Evolutionary conservation across 2,888 invertebrate genomes (phyloP), one percentile per base, ranked within the genome.

Genomic region (Polymixis lichenea): DNA sequence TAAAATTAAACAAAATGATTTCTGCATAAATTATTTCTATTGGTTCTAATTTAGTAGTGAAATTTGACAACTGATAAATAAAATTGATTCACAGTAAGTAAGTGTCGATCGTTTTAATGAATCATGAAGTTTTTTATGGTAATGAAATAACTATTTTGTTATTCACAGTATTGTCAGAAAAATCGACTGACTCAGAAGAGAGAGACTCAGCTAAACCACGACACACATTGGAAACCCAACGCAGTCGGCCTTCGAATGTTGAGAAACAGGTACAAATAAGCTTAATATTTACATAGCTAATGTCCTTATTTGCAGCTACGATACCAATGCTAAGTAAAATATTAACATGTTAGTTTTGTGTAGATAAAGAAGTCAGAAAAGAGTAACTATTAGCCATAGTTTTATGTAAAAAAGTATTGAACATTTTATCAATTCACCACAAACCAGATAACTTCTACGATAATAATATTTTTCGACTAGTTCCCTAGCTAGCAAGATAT

Each of bases 191-290:
- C 19, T 75, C 56, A 70, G 88, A 89, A 2, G 95, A 95, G 84
- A 88, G 94, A 19, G 97, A 95, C 51, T 58, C 91, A 0, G 86
- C 92, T 70, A 95, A 96, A 88, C 91, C 91, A 15, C 94, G 96
- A 84, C 82, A 93, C 4, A 80, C 89, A 2, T 73, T 95, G 8
- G 96, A 96, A 67, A 95, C 94, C 71, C 95, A 95, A 83, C 94
- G 96, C 62, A 95, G 94, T 74, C 92, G 96, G 38, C 96, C 95
- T 1, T 94, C 94, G 22, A 96, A 98, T 80, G 98, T 98, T 94
- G 98, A 98, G 90, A 98, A 98, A 95, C 98, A 98, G 98, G 98
- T 98, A 60, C 32, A 95, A 95, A 55, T 2, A 66, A 25, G 32
- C 25, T n/a, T 5, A 22, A 32, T 55, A n/a, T 60, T 71, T 78